These are phyloP conservation scores for Brienomyrus longianalis DNA, from an alignment of 2,113 vertebrate genomes.

Conservation along the genomic window DNA sequence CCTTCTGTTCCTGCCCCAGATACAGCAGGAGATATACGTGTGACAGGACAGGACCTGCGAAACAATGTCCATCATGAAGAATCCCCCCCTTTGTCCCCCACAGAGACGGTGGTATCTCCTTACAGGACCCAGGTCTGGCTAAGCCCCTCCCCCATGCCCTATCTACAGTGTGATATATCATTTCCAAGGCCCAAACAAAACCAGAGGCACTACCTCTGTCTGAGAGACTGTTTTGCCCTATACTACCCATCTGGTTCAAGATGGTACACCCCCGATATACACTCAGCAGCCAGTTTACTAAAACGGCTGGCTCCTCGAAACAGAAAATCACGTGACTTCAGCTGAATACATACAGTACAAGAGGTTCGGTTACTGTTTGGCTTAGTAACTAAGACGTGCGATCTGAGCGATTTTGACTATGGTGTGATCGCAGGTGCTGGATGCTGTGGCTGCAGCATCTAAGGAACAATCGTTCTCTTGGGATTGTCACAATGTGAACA, in stretches of 20 bases:
- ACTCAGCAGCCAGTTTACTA: background rate
- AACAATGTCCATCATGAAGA: conserved; percentile 21
- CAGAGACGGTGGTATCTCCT: conserved; percentile 22
- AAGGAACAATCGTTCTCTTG: background rate
- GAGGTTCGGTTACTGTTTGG: background rate
- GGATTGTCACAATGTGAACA: background rate
- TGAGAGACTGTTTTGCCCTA: background rate
- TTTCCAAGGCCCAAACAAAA: background rate
- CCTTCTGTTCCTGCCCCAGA: background rate
- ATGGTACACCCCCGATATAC: background rate
- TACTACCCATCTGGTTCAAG: background rate
- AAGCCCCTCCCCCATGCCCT: background rate
- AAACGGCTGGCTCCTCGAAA: background rate
- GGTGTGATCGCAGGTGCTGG: background rate
- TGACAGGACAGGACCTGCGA: conserved; percentile 17
- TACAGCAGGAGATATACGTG: background rate
- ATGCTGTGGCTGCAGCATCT: background rate
- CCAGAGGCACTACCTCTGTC: background rate
- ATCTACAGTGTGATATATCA: background rate
- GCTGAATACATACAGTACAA: background rate
- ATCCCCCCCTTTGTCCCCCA: conserved; percentile 36
- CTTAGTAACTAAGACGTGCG: background rate
- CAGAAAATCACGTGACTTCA: background rate
- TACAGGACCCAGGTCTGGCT: conserved; percentile 4
- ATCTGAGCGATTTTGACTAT: background rate